A percentile compares a stretch with the other conserved stretches of the same genome.
phyloP scores from a whole-genome alignment of 1,140 invertebrate species.

The Drosophila nebulosa region DNA sequence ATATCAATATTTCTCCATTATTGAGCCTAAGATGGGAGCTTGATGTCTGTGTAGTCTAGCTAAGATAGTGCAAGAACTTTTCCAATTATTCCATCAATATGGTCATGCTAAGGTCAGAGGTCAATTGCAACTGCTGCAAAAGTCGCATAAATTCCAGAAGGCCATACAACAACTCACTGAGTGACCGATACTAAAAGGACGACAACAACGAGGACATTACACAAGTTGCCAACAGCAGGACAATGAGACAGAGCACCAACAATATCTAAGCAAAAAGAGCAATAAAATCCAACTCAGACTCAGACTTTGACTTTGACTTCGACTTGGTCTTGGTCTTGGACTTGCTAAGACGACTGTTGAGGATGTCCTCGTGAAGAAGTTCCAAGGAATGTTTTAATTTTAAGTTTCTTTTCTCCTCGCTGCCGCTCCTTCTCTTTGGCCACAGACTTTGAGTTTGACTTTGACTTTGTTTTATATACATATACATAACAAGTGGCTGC shows the following conservation, averaged over 20 bases:
- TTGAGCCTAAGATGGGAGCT: background rate
- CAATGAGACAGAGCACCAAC: background rate
- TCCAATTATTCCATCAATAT: conserved; percentile 54
- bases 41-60: conserved; percentile 3
- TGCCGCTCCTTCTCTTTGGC: background rate
- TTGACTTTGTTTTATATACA: background rate
- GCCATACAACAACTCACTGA: conserved; percentile 18
- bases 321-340: background rate
- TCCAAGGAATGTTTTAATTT: conserved; percentile 70
- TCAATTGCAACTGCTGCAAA: conserved; percentile 30
- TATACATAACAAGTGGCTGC: conserved; percentile 5
- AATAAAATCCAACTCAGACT: conserved; percentile 35
- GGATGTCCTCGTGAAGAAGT: conserved; percentile 24
- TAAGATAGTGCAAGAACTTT: conserved; percentile 40
- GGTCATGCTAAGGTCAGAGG: conserved; percentile 5
- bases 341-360: background rate
- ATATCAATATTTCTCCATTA: background rate
- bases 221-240: conserved; percentile 42
- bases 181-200: conserved; percentile 33
- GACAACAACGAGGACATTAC: conserved; percentile 15
- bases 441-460: background rate
- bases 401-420: conserved; percentile 27
- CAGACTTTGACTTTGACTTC: background rate
- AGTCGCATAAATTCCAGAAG: conserved; percentile 53
- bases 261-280: conserved; percentile 25